Evolutionary conservation across 2,113 vertebrate genomes (phyloP).

Genomic region (Lophotis ruficrista): DNA sequence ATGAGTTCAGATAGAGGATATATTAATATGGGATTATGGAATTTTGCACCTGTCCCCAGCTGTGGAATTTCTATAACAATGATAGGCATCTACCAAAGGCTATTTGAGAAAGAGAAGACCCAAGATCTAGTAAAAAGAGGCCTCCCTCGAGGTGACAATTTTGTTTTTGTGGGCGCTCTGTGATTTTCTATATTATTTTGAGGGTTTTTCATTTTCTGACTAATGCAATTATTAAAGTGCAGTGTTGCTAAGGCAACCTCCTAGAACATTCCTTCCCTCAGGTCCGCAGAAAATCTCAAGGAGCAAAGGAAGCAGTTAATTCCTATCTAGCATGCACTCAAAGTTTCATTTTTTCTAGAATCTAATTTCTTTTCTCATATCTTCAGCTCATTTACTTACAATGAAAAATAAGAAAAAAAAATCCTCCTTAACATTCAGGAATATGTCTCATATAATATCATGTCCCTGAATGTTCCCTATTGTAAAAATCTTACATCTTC

Average conservation of each 20-base stretch:
- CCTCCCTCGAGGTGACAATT: not conserved
- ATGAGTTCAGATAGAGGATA: not conserved
- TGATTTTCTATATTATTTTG: not conserved
- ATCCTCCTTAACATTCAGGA: conserved; percentile 61
- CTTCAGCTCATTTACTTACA: conserved; percentile 60
- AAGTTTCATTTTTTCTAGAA: not conserved
- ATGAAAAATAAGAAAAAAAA: conserved; percentile 44
- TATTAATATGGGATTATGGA: not conserved
- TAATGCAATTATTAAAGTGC: conserved; percentile 18
- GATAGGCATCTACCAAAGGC: not conserved
- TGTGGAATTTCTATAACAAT: not conserved
- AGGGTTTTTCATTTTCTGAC: not conserved
- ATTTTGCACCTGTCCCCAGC: not conserved
- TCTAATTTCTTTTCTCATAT: conserved; percentile 30
- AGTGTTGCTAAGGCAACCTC: conserved; percentile 32
- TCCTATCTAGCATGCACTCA: not conserved
- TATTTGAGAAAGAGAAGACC: not conserved
- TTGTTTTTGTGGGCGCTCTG: not conserved
- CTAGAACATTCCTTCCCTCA: not conserved
- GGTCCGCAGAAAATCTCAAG: not conserved
- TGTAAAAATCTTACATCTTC: conserved; percentile 60
- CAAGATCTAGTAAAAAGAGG: not conserved
- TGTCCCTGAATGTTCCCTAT: conserved; percentile 50
- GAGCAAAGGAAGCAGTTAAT: not conserved
- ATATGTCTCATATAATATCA: conserved; percentile 41